Percentiles rank a stretch among this genome's conserved stretches.
Conservation (phyloP, 2,113 vertebrate species). For the Gymnocephalus cernua region DNA sequence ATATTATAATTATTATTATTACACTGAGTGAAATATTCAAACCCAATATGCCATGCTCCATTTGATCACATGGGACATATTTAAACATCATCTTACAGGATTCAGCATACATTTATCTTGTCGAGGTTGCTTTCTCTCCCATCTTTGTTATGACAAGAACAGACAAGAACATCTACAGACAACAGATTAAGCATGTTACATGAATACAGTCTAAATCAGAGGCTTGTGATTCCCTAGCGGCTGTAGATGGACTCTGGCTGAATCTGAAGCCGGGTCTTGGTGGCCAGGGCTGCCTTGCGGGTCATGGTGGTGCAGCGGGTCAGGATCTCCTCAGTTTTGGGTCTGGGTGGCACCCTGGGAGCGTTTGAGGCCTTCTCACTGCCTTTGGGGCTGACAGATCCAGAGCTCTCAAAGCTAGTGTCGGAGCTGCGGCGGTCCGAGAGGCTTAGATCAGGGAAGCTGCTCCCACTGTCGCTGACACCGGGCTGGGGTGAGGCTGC, state of each 20-base stretch:
- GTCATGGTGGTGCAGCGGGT: constrained; percentile 89
- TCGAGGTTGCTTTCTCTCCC: neutral
- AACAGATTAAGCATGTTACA: constrained; percentile 7
- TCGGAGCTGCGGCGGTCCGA: neutral
- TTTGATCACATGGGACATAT: neutral
- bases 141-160: neutral
- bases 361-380: accelerated
- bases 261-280: constrained; percentile 59
- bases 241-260: constrained; percentile 36
- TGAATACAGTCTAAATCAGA: neutral
- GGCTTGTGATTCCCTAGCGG: constrained; percentile 16
- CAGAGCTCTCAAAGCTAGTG: constrained; percentile 14
- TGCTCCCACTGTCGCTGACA: neutral
- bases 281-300: constrained; percentile 79
- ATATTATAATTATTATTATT: neutral
- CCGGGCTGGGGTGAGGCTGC: neutral
- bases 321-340: constrained; percentile 85
- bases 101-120: neutral
- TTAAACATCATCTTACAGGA: neutral
- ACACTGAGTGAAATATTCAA: constrained; percentile 9
- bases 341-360: constrained; percentile 86
- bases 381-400: constrained; percentile 2
- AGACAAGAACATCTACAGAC: no score
- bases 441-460: constrained; percentile 6
- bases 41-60: neutral